Percentiles rank a stretch among this genome's conserved stretches.
phyloP scores from a whole-genome alignment of 2,113 vertebrate genomes.

The Numida meleagris region DNA sequence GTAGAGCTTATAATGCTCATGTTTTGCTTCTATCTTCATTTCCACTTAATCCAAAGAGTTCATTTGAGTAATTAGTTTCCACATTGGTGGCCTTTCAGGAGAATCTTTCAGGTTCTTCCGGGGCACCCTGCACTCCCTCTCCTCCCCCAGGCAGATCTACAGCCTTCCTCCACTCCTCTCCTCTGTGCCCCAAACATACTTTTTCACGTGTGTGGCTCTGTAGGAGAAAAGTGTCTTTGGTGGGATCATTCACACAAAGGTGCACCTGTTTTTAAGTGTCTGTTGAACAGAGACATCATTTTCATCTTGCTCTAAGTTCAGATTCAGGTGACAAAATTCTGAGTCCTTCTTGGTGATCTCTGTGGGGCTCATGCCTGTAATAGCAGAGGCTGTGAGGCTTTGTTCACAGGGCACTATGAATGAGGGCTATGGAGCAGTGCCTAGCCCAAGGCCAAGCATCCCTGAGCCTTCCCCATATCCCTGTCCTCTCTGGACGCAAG shows the following conservation, averaged over 20 bases:
- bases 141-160: fast-evolving
- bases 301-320: neutral
- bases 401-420: neutral
- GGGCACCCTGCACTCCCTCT: neutral
- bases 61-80: neutral
- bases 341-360: neutral
- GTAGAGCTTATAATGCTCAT: neutral
- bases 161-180: neutral
- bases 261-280: neutral
- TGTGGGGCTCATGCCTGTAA: neutral
- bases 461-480: neutral
- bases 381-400: fast-evolving
- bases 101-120: neutral
- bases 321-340: neutral
- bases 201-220: neutral
- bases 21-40: neutral
- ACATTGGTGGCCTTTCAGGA: neutral
- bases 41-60: neutral
- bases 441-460: neutral
- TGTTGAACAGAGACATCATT: neutral
- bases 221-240: neutral
- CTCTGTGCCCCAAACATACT: neutral
- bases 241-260: neutral
- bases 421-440: neutral
- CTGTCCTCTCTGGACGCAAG: neutral